phyloP scores from a whole-genome alignment of 2,888 invertebrate species.

The Volucella bombylans region DNA sequence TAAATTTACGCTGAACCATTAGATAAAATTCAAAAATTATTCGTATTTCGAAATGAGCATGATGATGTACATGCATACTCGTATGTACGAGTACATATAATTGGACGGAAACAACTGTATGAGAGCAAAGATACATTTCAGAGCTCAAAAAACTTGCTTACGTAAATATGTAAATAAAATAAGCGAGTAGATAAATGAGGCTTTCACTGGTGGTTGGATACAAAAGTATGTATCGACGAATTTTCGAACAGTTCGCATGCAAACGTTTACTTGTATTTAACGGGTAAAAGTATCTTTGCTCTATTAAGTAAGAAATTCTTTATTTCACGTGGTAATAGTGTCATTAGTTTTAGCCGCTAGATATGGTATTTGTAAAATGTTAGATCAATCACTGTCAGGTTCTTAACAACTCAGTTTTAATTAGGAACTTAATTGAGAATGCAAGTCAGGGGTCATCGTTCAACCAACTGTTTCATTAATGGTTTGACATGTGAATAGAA shows the following conservation, averaged over 20 bases:
- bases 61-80: too few species aligned
- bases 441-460: neutral
- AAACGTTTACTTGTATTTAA: neutral
- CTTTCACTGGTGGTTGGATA: neutral
- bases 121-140: slow-evolving; percentile 16
- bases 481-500: neutral
- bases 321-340: neutral
- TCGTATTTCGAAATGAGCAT: slow-evolving; percentile 18
- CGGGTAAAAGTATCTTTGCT: neutral
- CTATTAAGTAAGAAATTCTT: slow-evolving; percentile 13
- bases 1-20: slow-evolving; percentile 48
- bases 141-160: slow-evolving; percentile 39
- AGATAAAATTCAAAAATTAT: slow-evolving; percentile 29
- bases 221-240: too few species aligned
- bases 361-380: slow-evolving; percentile 17
- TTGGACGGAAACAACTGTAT: slow-evolving; percentile 38
- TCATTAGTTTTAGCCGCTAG: neutral
- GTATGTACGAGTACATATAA: neutral
- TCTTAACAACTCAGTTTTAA: slow-evolving; percentile 31
- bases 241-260: too few species aligned
- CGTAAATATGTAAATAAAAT: slow-evolving; percentile 13
- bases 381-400: slow-evolving; percentile 46
- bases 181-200: slow-evolving; percentile 5
- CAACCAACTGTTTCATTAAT: neutral
- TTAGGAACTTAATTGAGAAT: slow-evolving; percentile 40